These are phyloP conservation scores for Ornithorhynchus anatinus DNA, from an alignment of 2,113 vertebrate species.

Conservation along the genomic window DNA sequence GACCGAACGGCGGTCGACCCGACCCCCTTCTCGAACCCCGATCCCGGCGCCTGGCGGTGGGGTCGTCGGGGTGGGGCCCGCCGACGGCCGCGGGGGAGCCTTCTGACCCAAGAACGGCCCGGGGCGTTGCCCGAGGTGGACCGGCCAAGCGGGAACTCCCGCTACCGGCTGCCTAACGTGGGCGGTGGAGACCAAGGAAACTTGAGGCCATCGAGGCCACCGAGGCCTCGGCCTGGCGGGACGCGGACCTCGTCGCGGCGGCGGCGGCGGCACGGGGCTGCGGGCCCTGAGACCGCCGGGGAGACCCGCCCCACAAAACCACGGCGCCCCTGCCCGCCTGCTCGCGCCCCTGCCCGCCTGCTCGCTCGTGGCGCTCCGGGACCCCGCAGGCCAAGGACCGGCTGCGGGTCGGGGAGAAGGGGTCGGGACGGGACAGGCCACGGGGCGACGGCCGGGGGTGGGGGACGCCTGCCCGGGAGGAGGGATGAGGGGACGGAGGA, in stretches of 20 bases:
- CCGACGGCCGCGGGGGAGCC: not conserved
- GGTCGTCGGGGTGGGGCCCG: not conserved
- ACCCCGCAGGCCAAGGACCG: not conserved
- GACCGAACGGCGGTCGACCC: no score
- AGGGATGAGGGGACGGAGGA: not conserved
- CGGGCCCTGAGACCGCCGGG: no score
- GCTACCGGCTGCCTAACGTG: not conserved
- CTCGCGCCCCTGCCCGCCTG: not conserved
- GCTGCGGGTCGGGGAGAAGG: not conserved
- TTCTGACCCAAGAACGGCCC: not conserved
- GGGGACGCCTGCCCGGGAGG: not conserved
- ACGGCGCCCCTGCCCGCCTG: no score
- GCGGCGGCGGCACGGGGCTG: not conserved
- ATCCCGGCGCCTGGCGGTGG: no score
- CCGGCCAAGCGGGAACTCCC: no score
- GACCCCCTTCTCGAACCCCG: no score
- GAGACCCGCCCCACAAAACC: no score
- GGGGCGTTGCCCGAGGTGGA: no score
- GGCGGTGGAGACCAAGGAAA: not conserved
- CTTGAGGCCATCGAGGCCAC: not conserved
- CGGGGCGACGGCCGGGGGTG: not conserved
- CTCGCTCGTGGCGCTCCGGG: not conserved
- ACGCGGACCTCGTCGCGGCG: not conserved
- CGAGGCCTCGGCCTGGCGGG: accelerated
- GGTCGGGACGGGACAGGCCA: not conserved